Conservation (phyloP, 2,797 vertebrate species). For the Meda fulgida region DNA sequence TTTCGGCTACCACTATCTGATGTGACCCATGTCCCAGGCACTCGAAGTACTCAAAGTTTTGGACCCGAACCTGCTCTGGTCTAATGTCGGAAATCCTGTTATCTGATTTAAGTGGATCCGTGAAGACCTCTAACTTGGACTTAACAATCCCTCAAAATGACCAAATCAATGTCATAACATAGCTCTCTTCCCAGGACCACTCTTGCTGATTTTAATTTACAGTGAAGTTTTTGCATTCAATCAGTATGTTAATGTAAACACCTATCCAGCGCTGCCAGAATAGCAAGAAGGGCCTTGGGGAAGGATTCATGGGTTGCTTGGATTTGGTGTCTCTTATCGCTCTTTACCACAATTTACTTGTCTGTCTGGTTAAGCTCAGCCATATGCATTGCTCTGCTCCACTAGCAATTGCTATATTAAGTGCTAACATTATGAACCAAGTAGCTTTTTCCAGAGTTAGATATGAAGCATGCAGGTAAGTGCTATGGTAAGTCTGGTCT, state of each 20-base stretch:
- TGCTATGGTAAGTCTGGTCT: constrained; percentile 73
- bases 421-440: constrained; percentile 64
- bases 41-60: background rate
- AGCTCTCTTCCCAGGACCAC: constrained; percentile 40
- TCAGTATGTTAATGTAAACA: background rate
- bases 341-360: constrained; percentile 59
- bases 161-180: constrained; percentile 56
- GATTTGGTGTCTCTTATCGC: constrained; percentile 50
- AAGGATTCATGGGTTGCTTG: constrained; percentile 55
- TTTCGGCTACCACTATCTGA: background rate
- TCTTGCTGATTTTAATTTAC: constrained; percentile 40
- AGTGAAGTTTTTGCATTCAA: background rate
- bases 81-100: background rate
- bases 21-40: background rate
- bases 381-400: constrained; percentile 49
- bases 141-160: constrained; percentile 52
- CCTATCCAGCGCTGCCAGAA: background rate
- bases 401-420: constrained; percentile 72
- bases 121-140: constrained; percentile 33
- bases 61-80: background rate
- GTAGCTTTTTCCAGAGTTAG: constrained; percentile 44
- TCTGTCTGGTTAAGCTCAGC: constrained; percentile 53
- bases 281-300: constrained; percentile 51
- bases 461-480: constrained; percentile 71
- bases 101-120: background rate